Evolutionary conservation across 2,888 invertebrate species (phyloP), one percentile per base, ranked within the genome.

Genomic region (Drosophila leonis): DNA sequence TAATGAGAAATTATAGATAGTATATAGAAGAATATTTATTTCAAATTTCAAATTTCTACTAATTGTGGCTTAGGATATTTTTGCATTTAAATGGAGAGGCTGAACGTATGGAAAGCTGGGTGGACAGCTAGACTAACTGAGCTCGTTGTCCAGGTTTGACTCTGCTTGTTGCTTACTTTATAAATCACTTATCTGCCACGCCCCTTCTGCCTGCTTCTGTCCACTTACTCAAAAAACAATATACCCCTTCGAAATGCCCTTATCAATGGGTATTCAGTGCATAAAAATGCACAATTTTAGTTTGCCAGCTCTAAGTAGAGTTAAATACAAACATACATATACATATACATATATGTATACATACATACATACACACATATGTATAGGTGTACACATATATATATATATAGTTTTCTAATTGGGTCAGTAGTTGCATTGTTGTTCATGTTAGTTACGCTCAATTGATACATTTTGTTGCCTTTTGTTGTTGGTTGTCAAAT

Each of bases 401-500:
- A 27, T 9, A 24, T 24, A 41, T 20, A 9, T 0, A 7, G 13
- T 7, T 61, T 33, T 13, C 63, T 72, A 79, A 73, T 70, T 80
- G 78, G 78, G 78, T 80, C 78, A 79, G 49, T 39, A 65, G 65
- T 63, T 56, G 64, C 35, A 70, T 61, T 57, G 15, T 41, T 35
- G 35, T 27, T 20, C 29, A 18, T 18, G 10, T 33, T 57, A 49
- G 63, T 64, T 64, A 41, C 75, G 75, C 75, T 74, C 66, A 74
- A 77, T 78, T 77, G 79, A 66, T 55, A 66, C 35, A 49, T 54
- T 62, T 74, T 29, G 51, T 54, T 56, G 46, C 62, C 8, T 66
- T 44, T 49, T 51, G 46, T 63, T 69, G 49, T 65, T 60, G 42
- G 60, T 72, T 75, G 69, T 69, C 72, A 75, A 74, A 60, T 87